Percentiles rank a stretch among this genome's conserved stretches.
Evolutionary conservation across 2,888 invertebrate species (phyloP).

Genomic region (Limnephilus lunatus): DNA sequence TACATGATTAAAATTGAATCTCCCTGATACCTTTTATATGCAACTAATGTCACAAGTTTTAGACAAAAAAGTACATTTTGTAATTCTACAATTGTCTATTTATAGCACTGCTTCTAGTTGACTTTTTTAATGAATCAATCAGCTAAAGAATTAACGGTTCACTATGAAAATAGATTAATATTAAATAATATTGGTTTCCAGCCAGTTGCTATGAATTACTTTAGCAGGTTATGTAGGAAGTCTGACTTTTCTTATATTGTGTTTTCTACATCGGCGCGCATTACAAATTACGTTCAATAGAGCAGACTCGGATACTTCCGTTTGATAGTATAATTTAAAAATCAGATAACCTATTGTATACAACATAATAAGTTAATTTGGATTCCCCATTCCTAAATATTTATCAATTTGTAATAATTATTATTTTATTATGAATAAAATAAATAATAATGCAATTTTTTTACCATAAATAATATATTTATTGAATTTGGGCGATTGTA

Average conservation of each 20-base stretch:
- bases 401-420: slow-evolving; percentile 17
- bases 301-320: neutral
- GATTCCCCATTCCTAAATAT: slow-evolving; percentile 28
- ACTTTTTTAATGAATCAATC: neutral
- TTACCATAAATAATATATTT: slow-evolving; percentile 47
- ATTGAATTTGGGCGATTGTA: slow-evolving; percentile 47
- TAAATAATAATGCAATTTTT: slow-evolving; percentile 36
- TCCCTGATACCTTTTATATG: neutral
- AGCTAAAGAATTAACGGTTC: neutral
- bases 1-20: neutral
- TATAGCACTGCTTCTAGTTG: neutral
- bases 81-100: neutral
- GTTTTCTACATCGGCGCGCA: neutral
- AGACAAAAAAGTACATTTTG: neutral
- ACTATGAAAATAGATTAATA: neutral
- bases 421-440: slow-evolving; percentile 22
- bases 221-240: neutral
- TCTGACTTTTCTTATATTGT: neutral
- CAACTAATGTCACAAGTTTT: neutral
- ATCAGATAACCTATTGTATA: neutral
- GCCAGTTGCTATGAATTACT: neutral
- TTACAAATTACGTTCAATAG: neutral
- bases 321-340: neutral
- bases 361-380: neutral
- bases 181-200: neutral